Percentiles rank a stretch among this genome's conserved stretches.
These are phyloP conservation scores for Neodiprion virginianus DNA, from an alignment of 1,140 invertebrate species.

Conservation along the genomic window DNA sequence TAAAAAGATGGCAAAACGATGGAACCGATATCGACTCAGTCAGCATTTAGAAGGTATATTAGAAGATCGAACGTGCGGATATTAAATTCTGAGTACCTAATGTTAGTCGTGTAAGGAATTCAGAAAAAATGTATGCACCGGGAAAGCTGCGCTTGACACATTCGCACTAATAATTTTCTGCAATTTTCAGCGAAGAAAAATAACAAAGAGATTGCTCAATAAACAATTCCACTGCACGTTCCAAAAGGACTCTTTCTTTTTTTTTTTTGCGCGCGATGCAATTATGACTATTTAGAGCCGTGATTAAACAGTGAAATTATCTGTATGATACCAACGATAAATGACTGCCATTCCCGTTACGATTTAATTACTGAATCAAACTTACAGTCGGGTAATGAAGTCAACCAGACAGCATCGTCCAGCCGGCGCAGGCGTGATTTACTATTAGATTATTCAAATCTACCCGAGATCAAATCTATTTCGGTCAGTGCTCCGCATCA, in stretches of 20 bases:
- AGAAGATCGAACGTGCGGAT: too few species aligned
- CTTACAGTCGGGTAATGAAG: background rate
- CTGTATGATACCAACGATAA: background rate
- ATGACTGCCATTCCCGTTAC: background rate
- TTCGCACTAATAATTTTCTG: too few species aligned
- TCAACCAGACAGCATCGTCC: background rate
- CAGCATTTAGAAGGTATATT: too few species aligned
- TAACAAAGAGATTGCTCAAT: background rate
- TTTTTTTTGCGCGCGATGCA: background rate
- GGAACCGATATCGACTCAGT: too few species aligned
- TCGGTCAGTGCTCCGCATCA: too few species aligned
- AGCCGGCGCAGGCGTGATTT: background rate
- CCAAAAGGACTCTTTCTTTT: background rate
- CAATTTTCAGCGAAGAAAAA: background rate
- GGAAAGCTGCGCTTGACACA: too few species aligned
- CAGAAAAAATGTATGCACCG: too few species aligned
- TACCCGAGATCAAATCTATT: too few species aligned
- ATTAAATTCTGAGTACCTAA: too few species aligned
- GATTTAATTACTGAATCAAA: background rate
- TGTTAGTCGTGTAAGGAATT: too few species aligned
- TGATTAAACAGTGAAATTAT: background rate
- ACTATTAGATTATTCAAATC: too few species aligned
- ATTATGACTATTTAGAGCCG: background rate
- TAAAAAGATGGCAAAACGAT: too few species aligned
- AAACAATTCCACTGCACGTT: background rate